Evolutionary conservation across 2,888 invertebrate species (phyloP), one percentile per base, ranked within the genome.

Genomic region (Chirona hameri): DNA sequence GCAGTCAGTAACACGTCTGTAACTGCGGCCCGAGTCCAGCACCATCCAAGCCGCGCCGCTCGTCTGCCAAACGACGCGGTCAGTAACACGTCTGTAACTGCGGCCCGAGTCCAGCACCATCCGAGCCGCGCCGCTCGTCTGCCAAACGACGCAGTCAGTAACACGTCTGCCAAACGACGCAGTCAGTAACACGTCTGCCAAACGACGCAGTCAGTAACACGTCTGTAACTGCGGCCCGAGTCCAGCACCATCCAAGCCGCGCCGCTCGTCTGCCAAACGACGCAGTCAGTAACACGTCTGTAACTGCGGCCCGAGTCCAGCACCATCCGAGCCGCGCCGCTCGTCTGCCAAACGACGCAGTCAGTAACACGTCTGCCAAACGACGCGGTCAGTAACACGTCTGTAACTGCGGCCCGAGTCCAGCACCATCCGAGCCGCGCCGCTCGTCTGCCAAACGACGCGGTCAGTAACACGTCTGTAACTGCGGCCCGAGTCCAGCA

Each of bases 31-130:
- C 7, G 93, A 92, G 84, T 93, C 90, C 81, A 94, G 87, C 39
- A 96, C 93, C 91, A 97, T 94, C 88, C 94, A 92, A 0, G 93
- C 94, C 84, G 94, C 88, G 9, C 96, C 96, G 82, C 96, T 90
- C 82, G 94, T 93, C 88, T 97, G 96, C 0, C 97, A 60, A 39
- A 7, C 39, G 39, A 14, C 29, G 29, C 29, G 29, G 69, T 29
- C 29, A 21, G 27, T 7, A 69, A 4, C 27, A 69, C 12, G 9
- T 3, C 15, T 27, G 10, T 27, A 69, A 27, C 87, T 87, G n/a
- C 83, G 83, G 31, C 92, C 93, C 7, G 93, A 92, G 84, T 93
- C 90, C 81, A 94, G 87, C 39, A 96, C 93, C 91, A 97, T 94
- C 88, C 94, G 92, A 0, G 93, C 94, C 84, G 94, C 88, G 9